phyloP scores from a whole-genome alignment of 53 echinoderm and acorn worm genomes.

The Mesocentrotus franciscanus region DNA sequence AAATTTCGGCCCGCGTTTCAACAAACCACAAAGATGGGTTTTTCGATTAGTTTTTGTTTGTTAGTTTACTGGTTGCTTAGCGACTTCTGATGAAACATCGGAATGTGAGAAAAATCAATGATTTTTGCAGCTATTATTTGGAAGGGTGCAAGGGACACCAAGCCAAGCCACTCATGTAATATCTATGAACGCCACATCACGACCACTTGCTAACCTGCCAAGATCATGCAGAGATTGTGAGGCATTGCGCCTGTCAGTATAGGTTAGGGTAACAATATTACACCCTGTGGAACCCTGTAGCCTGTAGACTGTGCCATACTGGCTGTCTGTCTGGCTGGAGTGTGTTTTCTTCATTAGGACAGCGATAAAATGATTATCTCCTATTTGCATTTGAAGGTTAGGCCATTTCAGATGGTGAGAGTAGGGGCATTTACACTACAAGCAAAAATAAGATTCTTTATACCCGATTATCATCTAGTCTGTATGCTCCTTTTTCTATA shows the following conservation, averaged over 20 bases:
- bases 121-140: neutral
- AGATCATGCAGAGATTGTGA: neutral
- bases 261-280: constrained; percentile 8
- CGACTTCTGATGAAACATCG: no score
- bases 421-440: neutral
- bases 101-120: no score
- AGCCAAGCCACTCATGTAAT: neutral
- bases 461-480: no score
- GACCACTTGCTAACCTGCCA: constrained; percentile 1
- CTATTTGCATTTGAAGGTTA: constrained; percentile 19
- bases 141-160: neutral
- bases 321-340: neutral
- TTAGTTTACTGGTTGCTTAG: no score
- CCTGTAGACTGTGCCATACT: neutral
- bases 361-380: constrained; percentile 40
- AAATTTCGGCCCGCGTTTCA: no score
- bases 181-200: neutral
- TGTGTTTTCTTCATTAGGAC: constrained; percentile 33
- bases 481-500: no score
- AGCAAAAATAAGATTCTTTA: no score
- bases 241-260: neutral
- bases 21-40: neutral
- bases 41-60: neutral
- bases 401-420: neutral
- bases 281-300: neutral